These are phyloP conservation scores for Hylaea fasciaria DNA, from an alignment of 2,888 invertebrate species.

Conservation along the genomic window DNA sequence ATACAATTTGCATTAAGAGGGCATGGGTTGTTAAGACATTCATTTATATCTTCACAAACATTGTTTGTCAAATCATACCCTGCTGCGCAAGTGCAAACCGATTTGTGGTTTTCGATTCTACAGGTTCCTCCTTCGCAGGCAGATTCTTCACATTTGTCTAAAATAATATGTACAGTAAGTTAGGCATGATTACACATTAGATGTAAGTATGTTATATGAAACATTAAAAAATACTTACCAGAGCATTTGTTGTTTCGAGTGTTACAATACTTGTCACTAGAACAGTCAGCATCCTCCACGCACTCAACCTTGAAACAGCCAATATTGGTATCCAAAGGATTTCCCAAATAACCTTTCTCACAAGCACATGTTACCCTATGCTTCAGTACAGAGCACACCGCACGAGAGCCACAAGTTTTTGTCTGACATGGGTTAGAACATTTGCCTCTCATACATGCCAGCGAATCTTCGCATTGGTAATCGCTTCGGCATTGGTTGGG, in stretches of 20 bases:
- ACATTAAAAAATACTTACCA: constrained; percentile 79
- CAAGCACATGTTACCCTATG: constrained; percentile 91
- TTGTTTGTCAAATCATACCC: constrained; percentile 89
- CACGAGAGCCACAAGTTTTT: constrained; percentile 90
- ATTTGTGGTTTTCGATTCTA: constrained; percentile 88
- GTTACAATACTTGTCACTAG: constrained; percentile 90
- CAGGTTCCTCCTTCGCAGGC: constrained; percentile 94
- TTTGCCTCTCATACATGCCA: constrained; percentile 90
- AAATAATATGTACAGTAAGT: constrained; percentile 43
- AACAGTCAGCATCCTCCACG: constrained; percentile 90
- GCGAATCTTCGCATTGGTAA: constrained; percentile 89
- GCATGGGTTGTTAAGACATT: constrained; percentile 91
- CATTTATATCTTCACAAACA: constrained; percentile 91
- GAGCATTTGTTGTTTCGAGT: constrained; percentile 90
- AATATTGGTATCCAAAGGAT: constrained; percentile 89
- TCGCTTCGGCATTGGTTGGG: constrained; percentile 91
- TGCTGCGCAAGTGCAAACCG: constrained; percentile 89
- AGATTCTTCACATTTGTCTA: constrained; percentile 91
- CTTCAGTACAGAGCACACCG: constrained; percentile 89
- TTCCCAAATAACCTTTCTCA: constrained; percentile 92
- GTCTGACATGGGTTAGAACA: constrained; percentile 92
- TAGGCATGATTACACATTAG: background rate
- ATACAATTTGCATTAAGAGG: constrained; percentile 91
- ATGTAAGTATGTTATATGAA: constrained; percentile 3
- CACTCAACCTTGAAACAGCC: constrained; percentile 97